A percentile compares a stretch with the other conserved stretches of the same genome.
Evolutionary conservation across 1,140 invertebrate species (phyloP).

Genomic region (Apis mellifera): Amel_HAv3.1 CM009934.2:6350501-6351000

Average conservation of each 20-base stretch:
- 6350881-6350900: neutral
- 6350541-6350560: neutral
- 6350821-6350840: too few relatives aligned
- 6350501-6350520: too few relatives aligned
- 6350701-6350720: too few relatives aligned
- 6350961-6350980: constrained; percentile 56
- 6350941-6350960: constrained; percentile 53
- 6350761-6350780: too few relatives aligned
- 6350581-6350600: neutral
- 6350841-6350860: neutral
- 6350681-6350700: neutral
- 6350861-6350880: constrained; percentile 10
- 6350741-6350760: too few relatives aligned
- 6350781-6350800: too few relatives aligned
- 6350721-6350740: too few relatives aligned
- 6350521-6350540: constrained; percentile 3
- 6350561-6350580: neutral
- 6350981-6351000: constrained; percentile 47
- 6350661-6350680: neutral
- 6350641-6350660: neutral
- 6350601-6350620: neutral
- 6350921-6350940: constrained; percentile 38
- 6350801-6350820: too few relatives aligned
- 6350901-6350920: constrained; percentile 11
- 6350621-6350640: neutral